Evolutionary conservation across 2,113 vertebrate genomes (phyloP), one percentile per base, ranked within the genome.

Genomic region (Dicaeum eximium): DNA sequence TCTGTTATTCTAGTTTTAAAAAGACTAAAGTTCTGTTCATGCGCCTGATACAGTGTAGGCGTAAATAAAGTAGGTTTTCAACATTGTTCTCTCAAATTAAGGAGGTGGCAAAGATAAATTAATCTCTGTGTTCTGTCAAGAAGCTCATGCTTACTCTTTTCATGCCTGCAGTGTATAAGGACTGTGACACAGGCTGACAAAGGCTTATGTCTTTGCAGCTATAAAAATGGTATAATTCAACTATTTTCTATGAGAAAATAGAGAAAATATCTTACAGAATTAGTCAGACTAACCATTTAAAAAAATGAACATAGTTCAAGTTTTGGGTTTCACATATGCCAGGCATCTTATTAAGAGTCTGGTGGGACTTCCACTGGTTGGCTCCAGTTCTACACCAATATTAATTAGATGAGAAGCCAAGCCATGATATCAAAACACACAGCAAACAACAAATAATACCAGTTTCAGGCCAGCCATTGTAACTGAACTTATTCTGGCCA

Each of bases 61-160:
- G 96, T 95, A 94, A 92, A 96, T 92, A 95, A 92, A 94, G 85
- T 93, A 93, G 82, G 92, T 93, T 96, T 96, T 96, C 92, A 97
- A 88, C 82, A 95, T 96, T 96, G 94, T 97, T 96, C 96, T 88
- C 72, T 92, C 69, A 94, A 92, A 92, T 94, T 88, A 93, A 95
- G 88, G 94, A 95, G 96, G 88, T 90, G 90, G 92, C 40, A 80
- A 90, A 90, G 93, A 94, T 88, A 96, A 90, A 96, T 96, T 95
- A n/a, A 86, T 93, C 82, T 95, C 92, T 96, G 51, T 96, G 86
- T 82, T 96, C 92, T 95, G 86, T 96, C 93, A 97, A 84, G 88
- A 95, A 92, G 61, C 83, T 97, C 80, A 15, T 84, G 80, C 90
- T 93, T 95, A 65, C 37, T 86, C 69, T 92, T 95, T 94, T 92